Percentiles rank a stretch among this genome's conserved stretches.
Evolutionary conservation across 2,113 vertebrate species (phyloP).

Genomic region (Callocephalon fimbriatum): DNA sequence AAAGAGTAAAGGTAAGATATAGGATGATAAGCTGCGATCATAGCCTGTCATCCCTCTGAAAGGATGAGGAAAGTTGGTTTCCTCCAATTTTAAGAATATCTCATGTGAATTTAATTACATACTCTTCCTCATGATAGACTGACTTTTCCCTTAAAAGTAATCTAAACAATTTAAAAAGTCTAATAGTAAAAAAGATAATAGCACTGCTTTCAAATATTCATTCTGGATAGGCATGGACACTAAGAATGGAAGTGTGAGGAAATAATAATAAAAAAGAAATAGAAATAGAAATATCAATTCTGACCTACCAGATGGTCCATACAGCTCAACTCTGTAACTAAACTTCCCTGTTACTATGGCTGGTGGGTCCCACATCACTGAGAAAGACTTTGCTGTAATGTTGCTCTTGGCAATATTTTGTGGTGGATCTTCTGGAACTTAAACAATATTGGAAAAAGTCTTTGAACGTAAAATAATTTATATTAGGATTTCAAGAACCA

Average conservation of each 20-base stretch:
- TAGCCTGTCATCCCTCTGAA: background rate
- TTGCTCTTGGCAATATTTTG: conserved; percentile 84
- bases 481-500: background rate
- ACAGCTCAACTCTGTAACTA: conserved; percentile 87
- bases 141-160: background rate
- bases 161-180: background rate
- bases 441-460: conserved; percentile 38
- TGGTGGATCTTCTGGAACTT: conserved; percentile 94
- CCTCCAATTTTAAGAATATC: background rate
- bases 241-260: background rate
- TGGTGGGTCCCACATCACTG: conserved; percentile 89
- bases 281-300: background rate
- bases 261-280: background rate
- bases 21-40: background rate
- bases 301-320: conserved; percentile 85
- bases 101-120: background rate
- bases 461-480: conserved; percentile 7
- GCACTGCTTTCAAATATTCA: background rate
- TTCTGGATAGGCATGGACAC: background rate
- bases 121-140: background rate
- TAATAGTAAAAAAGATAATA: background rate
- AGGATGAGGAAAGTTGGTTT: background rate
- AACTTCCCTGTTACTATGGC: conserved; percentile 88
- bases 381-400: conserved; percentile 86
- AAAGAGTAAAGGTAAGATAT: background rate